A percentile compares a stretch with the other conserved stretches of the same genome.
Evolutionary conservation across 2,797 vertebrate species (phyloP).

Genomic region (Lepilemur septentrionalis): DNA sequence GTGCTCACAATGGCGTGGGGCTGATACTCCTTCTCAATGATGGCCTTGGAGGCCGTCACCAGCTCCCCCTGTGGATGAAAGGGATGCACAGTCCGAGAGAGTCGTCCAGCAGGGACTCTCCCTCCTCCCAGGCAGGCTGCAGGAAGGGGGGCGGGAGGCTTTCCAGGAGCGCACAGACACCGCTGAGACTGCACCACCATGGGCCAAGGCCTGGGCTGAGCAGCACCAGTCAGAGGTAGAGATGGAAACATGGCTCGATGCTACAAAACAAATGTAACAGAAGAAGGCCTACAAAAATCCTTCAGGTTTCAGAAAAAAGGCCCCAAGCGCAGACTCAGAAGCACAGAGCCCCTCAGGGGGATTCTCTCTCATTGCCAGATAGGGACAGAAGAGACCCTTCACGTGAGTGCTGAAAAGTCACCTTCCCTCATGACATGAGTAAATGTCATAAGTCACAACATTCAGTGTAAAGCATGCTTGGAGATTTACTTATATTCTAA

Average conservation of each 20-base stretch:
- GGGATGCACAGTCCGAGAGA: neutral
- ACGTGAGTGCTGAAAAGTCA: neutral
- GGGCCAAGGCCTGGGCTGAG: neutral
- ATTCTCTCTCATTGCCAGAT: no score
- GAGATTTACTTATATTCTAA: neutral
- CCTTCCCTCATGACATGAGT: neutral
- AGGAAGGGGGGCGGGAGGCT: conserved; percentile 15
- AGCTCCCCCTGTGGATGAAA: conserved; percentile 91
- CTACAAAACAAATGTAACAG: neutral
- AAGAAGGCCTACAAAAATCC: neutral
- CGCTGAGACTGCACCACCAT: neutral
- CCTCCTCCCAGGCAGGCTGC: conserved; percentile 27
- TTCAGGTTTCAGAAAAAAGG: neutral
- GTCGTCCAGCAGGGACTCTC: neutral
- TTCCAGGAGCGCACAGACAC: neutral
- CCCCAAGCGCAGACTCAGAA: neutral
- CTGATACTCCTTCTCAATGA: conserved; percentile 99
- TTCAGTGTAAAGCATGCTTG: accelerated
- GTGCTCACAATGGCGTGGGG: conserved; percentile 95
- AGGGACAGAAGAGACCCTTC: no score
- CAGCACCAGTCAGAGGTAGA: neutral
- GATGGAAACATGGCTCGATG: neutral
- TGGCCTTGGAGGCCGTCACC: conserved; percentile 98
- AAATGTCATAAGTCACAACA: neutral
- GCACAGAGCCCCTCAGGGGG: neutral